phyloP scores from a whole-genome alignment of 2,888 invertebrate genomes.

The Trilocha varians region DNA sequence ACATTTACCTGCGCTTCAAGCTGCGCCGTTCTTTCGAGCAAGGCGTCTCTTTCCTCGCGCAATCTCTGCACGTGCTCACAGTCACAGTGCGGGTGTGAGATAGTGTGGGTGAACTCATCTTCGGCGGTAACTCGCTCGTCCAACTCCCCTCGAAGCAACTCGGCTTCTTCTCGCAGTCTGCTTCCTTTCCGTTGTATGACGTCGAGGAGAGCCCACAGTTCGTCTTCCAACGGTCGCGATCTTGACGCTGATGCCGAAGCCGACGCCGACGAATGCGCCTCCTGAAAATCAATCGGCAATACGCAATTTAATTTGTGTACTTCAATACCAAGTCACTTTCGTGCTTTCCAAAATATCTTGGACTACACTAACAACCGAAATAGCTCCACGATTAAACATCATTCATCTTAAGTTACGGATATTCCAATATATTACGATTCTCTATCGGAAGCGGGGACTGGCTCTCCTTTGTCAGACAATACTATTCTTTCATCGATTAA shows the following conservation, averaged over 20 bases:
- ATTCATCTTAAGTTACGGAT: too few relatives aligned
- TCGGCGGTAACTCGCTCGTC: slow-evolving; percentile 70
- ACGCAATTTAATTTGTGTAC: not conserved
- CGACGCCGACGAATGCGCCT: slow-evolving; percentile 80
- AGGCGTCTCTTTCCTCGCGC: slow-evolving; percentile 80
- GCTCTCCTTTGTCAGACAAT: not conserved
- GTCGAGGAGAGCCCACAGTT: slow-evolving; percentile 88
- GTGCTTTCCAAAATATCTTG: too few relatives aligned
- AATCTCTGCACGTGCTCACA: not conserved
- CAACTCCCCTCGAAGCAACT: slow-evolving; percentile 74
- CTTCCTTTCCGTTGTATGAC: slow-evolving; percentile 86
- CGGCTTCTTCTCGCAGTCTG: slow-evolving; percentile 79
- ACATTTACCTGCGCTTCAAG: slow-evolving; percentile 50
- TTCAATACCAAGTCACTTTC: not conserved
- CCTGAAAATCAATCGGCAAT: slow-evolving; percentile 25
- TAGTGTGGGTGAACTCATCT: slow-evolving; percentile 74
- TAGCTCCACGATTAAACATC: too few relatives aligned
- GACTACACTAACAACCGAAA: too few relatives aligned
- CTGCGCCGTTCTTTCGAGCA: slow-evolving; percentile 80
- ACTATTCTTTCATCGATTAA: not conserved
- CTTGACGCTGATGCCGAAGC: slow-evolving; percentile 71
- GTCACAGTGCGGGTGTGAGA: slow-evolving; percentile 10
- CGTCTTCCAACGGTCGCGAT: slow-evolving; percentile 79
- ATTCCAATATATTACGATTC: too few relatives aligned
- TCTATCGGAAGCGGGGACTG: too few relatives aligned